phyloP scores from a whole-genome alignment of 2,113 vertebrate species.

The Tetrax tetrax region DNA sequence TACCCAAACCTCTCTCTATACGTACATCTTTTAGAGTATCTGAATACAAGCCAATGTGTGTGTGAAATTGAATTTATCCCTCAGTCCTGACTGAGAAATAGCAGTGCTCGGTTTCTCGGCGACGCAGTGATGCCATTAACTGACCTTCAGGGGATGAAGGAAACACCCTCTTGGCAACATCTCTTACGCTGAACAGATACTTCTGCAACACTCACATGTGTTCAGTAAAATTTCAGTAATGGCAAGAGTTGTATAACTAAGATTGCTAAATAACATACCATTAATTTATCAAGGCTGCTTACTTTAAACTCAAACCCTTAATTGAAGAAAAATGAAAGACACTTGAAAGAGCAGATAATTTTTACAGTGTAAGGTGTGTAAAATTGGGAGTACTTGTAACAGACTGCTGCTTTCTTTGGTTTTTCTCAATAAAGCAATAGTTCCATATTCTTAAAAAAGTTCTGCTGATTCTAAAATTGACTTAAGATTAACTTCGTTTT shows the following conservation, averaged over 20 bases:
- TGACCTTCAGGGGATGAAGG: not conserved
- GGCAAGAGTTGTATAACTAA: constrained; percentile 3
- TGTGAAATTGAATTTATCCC: not conserved
- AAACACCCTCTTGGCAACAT: not conserved
- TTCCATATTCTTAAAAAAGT: not conserved
- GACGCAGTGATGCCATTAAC: not conserved
- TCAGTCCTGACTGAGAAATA: not conserved
- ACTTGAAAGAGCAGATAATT: constrained; percentile 31
- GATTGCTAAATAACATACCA: constrained; percentile 45
- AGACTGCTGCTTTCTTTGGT: not conserved
- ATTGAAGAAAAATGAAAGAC: constrained; percentile 23
- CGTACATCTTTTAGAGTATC: not conserved
- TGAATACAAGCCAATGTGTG: not conserved
- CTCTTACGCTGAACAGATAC: not conserved
- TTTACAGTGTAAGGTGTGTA: constrained; percentile 15
- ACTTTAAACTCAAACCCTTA: constrained; percentile 30
- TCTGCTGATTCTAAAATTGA: not conserved
- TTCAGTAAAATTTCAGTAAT: constrained; percentile 36
- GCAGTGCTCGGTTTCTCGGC: not conserved
- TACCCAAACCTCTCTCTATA: not conserved
- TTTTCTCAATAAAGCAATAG: not conserved
- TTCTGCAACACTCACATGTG: not conserved
- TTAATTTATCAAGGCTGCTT: constrained; percentile 52
- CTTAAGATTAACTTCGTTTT: not conserved
- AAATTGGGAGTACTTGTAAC: not conserved